Base-by-base conservation (phyloP, 2,797 vertebrate species). In the Galago senegalensis region DNA sequence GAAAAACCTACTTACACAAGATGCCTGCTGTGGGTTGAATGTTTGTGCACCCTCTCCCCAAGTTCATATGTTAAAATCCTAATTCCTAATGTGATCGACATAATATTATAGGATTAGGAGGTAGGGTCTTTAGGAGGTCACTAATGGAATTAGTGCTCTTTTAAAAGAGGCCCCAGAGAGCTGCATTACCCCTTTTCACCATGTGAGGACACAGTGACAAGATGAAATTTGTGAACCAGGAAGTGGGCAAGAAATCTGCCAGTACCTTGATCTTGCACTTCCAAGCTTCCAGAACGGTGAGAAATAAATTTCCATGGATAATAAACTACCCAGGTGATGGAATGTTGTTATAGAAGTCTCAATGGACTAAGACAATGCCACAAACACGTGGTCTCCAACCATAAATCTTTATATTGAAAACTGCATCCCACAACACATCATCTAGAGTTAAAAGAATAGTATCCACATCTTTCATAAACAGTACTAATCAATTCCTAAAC, bases 401-500 rank as follows among this genome's bases (percentile, higher is more conserved):
- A 29, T 69, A 75, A 69, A 67, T 81, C 49, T 87, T 75, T 79
- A 40, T 80, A 23, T 40, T 79, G 72, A 65, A 85, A 90, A 87
- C 60, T 60, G n/a, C 90, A 93, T 92, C 92, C 87, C 86, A 95
- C 37, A 92, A 92, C 73, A 89, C 80, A 96, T 92, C 96, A 93
- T 96, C 70, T 91, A 93, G 95, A 95, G 87, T 96, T 89, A 75
- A 93, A 96, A 93, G 96, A 96, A 75, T 27, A 63, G 87, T 95
- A 97, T 76, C 94, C 60, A 65, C 96, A 93, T 96, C 96, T 97
- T 97, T 96, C 97, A 95, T 77, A 72, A 89, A 94, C 34, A 89
- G 87, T 63, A 85, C 34, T 70, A 58, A 67, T 43, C 16, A 67
- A 70, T 95, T 84, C 83, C 85, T 87, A 83, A 96, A 46, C 85